These are phyloP conservation scores for Homarus gammarus DNA, from an alignment of 2,888 invertebrate species.

Conservation along the genomic window DNA sequence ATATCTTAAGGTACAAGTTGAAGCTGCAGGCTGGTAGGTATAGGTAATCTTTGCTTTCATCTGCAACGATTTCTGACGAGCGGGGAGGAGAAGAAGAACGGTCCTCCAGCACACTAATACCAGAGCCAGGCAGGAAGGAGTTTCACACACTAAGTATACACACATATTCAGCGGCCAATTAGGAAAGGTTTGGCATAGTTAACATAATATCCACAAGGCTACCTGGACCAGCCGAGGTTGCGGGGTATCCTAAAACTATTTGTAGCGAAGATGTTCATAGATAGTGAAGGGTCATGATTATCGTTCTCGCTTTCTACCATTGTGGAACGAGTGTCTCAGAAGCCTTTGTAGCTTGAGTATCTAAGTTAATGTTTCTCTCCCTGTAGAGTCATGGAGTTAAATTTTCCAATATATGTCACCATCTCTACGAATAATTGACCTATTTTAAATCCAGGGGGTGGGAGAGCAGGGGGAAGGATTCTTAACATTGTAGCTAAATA, in stretches of 20 bases:
- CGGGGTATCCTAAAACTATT: constrained; percentile 31
- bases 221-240: constrained; percentile 23
- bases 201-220: constrained; percentile 35
- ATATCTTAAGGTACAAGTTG: no score
- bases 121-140: constrained; percentile 17
- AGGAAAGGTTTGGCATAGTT: constrained; percentile 56
- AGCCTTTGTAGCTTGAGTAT: no score
- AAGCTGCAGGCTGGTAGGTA: no score
- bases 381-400: no score
- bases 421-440: background rate
- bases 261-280: constrained; percentile 30
- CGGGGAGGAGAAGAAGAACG: background rate
- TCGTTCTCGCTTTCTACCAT: constrained; percentile 9
- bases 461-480: no score
- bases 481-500: no score
- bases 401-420: background rate
- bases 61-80: background rate
- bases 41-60: background rate
- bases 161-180: constrained; percentile 57
- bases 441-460: no score
- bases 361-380: no score
- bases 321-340: no score
- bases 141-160: constrained; percentile 56
- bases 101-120: background rate
- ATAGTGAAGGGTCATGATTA: constrained; percentile 27